Base-by-base conservation (phyloP, 2,113 vertebrate species). In the Eudyptes chrysolophus region DNA sequence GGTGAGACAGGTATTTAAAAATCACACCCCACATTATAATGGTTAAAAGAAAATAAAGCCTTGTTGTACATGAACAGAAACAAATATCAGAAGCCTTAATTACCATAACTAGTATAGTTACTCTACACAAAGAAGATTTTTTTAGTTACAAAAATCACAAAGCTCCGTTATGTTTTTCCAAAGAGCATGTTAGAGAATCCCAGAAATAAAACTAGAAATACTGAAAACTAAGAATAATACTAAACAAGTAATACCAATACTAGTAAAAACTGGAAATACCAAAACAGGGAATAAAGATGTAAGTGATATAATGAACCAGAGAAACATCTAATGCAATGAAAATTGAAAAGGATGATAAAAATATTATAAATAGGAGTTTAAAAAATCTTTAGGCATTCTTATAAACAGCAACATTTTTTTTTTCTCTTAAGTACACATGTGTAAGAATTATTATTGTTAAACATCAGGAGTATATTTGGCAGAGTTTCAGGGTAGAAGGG, bases 71-170 rank as follows among this genome's bases (percentile, higher is more conserved):
- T 52, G 22, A 71, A 40, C 18, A 76, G 68, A 90, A 89, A 84
- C 30, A 81, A 57, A 24, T 38, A 84, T 30, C 21, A 71, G 29
- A 84, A 94, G 34, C 12, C 6, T 60, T 22, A 60, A 78, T 17
- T 38, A 70, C 60, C 10, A 16, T 24, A 66, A 40, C 15, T n/a
- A 30, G 13, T 42, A 34, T 8, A 49, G 52, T 57, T 68, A 34
- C 10, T 40, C 9, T 38, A 68, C 25, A 70, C 3, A 62, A 29
- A 58, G 40, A 29, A 32, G 96, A 97, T 94, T 97, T 97, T 98
- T 98, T 98, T 96, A 92, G 84, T 89, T 97, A 98, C 96, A 98
- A 98, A 98, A 97, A 98, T 98, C 92, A 96, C 90, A 97, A 97
- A 97, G 96, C 89, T 92, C 84, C 58, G 70, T 92, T 86, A 87